Conservation (phyloP, 2,888 invertebrate genomes). For the Parapristionchus giblindavisi region DNA sequence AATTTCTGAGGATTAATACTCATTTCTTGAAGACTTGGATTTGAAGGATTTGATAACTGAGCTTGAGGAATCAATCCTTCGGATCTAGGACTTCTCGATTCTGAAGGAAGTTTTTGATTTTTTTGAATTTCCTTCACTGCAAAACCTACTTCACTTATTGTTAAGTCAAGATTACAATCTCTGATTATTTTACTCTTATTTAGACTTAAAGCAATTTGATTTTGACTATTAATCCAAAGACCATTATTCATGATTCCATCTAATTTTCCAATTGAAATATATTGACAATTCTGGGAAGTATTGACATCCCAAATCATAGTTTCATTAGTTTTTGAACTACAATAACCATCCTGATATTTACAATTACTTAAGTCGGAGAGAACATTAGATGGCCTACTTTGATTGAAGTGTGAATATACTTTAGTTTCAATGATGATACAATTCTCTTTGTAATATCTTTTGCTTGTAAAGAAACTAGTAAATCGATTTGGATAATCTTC, state of each 20-base stretch:
- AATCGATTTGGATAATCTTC: no score
- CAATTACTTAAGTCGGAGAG: conserved; percentile 47
- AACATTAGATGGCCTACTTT: conserved; percentile 49
- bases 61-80: no score
- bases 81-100: no score
- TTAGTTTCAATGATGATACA: no score
- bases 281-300: conserved; percentile 49
- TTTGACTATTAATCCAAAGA: no score
- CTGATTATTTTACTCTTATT: conserved; percentile 36
- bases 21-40: conserved; percentile 37
- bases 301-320: conserved; percentile 56
- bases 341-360: conserved; percentile 53
- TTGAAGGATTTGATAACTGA: no score
- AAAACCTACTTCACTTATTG: conserved; percentile 44
- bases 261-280: conserved; percentile 49
- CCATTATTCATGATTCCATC: conserved; percentile 48
- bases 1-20: no score
- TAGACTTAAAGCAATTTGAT: conserved; percentile 46
- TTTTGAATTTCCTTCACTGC: conserved; percentile 35
- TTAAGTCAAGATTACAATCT: no score
- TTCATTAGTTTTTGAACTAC: conserved; percentile 56
- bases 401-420: no score
- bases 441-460: no score
- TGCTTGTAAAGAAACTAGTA: no score
- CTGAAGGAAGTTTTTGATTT: no score